These are phyloP conservation scores for Gymnarchus niloticus DNA, from an alignment of 2,113 vertebrate species.

Conservation along the genomic window DNA sequence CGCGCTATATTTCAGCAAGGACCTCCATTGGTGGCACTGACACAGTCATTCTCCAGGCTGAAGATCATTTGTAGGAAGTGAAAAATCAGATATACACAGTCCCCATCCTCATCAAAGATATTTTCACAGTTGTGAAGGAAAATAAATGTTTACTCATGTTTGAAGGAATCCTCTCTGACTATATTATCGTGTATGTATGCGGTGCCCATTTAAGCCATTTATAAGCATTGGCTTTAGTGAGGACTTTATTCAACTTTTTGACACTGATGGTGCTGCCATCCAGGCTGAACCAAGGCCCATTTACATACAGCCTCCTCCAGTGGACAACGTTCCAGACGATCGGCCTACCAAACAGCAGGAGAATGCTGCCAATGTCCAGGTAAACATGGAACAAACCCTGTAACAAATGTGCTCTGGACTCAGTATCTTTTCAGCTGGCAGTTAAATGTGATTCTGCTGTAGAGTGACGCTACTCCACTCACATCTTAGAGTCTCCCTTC, in stretches of 20 bases:
- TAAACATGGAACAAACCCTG: conserved; percentile 56
- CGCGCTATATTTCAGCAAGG: background rate
- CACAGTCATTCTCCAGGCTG: background rate
- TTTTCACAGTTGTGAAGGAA: background rate
- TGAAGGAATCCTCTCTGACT: conserved; percentile 36
- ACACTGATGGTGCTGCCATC: conserved; percentile 22
- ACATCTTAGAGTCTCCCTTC: background rate
- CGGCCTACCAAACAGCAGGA: conserved; percentile 35
- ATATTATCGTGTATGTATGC: conserved; percentile 42
- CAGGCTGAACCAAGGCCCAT: conserved; percentile 35
- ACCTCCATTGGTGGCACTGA: background rate
- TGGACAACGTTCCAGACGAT: conserved; percentile 46
- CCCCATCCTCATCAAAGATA: background rate
- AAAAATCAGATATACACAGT: background rate
- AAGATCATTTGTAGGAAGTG: background rate
- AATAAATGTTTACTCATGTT: conserved; percentile 15
- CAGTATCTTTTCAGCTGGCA: conserved; percentile 55
- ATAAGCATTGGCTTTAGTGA: conserved; percentile 34
- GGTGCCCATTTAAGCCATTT: conserved; percentile 40
- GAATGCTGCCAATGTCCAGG: conserved; percentile 50
- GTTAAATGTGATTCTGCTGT: conserved; percentile 44
- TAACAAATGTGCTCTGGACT: conserved; percentile 53
- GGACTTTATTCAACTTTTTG: conserved; percentile 30
- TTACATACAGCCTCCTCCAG: conserved; percentile 37
- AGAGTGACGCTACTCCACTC: conserved; percentile 33